These are phyloP conservation scores for Pterocles orientalis DNA, from an alignment of 2,113 vertebrate species.

Conservation along the genomic window DNA sequence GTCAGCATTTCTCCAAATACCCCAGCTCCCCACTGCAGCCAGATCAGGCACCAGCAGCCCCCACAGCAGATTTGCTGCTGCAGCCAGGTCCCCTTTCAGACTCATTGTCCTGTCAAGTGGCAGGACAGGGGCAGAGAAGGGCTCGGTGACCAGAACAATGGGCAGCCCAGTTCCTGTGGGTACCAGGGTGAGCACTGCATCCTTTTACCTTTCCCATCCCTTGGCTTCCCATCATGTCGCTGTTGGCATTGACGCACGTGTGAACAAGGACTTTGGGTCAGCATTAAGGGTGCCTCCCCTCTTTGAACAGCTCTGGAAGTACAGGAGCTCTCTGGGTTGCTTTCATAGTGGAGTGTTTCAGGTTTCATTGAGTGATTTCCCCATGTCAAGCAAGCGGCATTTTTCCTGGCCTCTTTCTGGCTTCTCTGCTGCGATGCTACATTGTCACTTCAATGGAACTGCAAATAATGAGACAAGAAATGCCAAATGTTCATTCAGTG, in stretches of 20 bases:
- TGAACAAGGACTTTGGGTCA: rapidly evolving
- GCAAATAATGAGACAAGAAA: not conserved
- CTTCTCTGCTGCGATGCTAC: not conserved
- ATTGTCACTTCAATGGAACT: not conserved
- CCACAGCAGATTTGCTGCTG: not conserved
- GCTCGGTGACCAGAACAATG: not conserved
- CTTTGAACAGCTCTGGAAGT: not conserved
- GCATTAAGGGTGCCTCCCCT: not conserved
- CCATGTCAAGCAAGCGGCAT: not conserved
- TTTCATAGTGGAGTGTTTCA: not conserved
- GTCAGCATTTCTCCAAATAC: not conserved
- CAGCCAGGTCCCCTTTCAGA: not conserved
- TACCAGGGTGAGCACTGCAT: rapidly evolving
- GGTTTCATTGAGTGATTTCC: not conserved
- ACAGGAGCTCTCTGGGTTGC: not conserved
- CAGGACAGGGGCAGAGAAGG: not conserved
- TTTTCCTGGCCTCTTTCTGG: not conserved
- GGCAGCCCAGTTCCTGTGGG: not conserved
- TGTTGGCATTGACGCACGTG: not conserved
- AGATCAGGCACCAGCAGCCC: not conserved
- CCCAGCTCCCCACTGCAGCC: not conserved
- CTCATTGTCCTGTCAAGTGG: not conserved
- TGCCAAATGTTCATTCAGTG: not conserved
- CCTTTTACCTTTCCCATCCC: not conserved
- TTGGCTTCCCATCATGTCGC: not conserved